A percentile compares a stretch with the other conserved stretches of the same genome.
phyloP scores from a whole-genome alignment of 2,113 vertebrate species.

The Cavia aperea region DNA sequence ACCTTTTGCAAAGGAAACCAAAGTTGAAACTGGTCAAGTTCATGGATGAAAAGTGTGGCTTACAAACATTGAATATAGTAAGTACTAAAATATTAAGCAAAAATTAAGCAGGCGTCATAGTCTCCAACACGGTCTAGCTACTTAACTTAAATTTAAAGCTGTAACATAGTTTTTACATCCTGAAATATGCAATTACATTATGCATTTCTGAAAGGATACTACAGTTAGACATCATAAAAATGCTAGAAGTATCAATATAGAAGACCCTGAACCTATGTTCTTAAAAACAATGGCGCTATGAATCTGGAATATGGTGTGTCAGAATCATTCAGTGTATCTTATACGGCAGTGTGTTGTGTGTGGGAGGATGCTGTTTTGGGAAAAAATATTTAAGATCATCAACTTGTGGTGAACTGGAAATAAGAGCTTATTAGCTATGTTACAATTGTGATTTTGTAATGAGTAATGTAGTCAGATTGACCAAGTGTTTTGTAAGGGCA shows the following conservation, averaged over 20 bases:
- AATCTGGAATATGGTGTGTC: not conserved
- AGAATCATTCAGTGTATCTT: not conserved
- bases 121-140: not conserved
- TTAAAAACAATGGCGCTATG: not conserved
- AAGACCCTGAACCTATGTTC: not conserved
- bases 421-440: not conserved
- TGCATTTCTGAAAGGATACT: not conserved
- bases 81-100: not conserved
- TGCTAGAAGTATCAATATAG: not conserved
- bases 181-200: not conserved
- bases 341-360: too few species aligned
- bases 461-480: not conserved
- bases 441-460: not conserved
- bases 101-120: not conserved
- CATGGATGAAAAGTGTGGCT: not conserved
- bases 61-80: not conserved
- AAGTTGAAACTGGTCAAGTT: not conserved
- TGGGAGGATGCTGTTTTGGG: not conserved
- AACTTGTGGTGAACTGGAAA: not conserved
- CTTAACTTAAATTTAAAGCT: not conserved
- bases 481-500: not conserved
- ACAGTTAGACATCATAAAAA: not conserved
- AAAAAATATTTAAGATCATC: not conserved
- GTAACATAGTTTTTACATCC: not conserved
- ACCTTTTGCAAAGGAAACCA: not conserved